A percentile compares a stretch with the other conserved stretches of the same genome.
Conservation (phyloP, 1,140 invertebrate species). For the Zaprionus tsacasi region DNA sequence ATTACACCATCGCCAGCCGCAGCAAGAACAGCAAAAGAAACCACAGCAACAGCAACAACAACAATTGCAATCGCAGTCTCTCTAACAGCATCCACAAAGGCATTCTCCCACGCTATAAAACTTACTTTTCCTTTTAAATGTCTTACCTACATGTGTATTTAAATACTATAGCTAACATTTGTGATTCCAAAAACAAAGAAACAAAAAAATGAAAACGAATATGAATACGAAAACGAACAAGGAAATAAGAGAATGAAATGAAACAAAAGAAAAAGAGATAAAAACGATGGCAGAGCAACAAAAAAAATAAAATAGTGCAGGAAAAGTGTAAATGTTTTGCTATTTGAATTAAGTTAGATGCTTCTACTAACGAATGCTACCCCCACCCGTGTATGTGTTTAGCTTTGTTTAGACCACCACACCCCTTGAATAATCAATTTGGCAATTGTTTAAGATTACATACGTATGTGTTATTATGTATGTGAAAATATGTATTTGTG, state of each 20-base stretch:
- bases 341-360: constrained; percentile 65
- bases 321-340: constrained; percentile 46
- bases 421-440: constrained; percentile 50
- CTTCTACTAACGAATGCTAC: constrained; percentile 60
- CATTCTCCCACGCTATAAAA: constrained; percentile 67
- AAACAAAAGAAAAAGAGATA: constrained; percentile 45
- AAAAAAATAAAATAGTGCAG: neutral
- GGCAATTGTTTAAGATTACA: constrained; percentile 66
- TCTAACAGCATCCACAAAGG: constrained; percentile 65
- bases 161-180: constrained; percentile 81
- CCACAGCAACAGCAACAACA: constrained; percentile 20
- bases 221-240: constrained; percentile 50
- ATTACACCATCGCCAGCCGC: constrained; percentile 16
- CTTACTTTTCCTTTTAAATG: constrained; percentile 75
- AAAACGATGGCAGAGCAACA: neutral
- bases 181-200: constrained; percentile 70
- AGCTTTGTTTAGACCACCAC: constrained; percentile 52
- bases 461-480: neutral
- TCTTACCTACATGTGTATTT: constrained; percentile 82
- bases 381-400: constrained; percentile 46
- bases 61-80: constrained; percentile 59
- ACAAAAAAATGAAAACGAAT: constrained; percentile 29
- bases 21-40: constrained; percentile 15
- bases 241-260: constrained; percentile 52
- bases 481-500: neutral